Evolutionary conservation across 2,888 invertebrate species (phyloP).

Genomic region (Sycophila texana): DNA sequence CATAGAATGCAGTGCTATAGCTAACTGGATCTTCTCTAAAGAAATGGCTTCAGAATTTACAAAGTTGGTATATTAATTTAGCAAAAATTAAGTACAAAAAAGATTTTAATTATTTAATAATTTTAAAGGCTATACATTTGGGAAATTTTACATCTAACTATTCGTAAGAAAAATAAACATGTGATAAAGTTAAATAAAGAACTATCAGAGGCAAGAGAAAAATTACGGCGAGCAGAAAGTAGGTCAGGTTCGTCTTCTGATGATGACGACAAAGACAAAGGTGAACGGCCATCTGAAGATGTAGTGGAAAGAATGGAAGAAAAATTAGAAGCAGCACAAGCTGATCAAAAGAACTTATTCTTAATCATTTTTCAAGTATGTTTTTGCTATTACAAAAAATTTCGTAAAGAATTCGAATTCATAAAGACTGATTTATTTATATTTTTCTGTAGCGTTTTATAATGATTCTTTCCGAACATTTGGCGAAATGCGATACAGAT

Average conservation of each 20-base stretch:
- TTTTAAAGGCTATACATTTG: conserved; percentile 89
- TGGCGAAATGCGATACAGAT: conserved; percentile 95
- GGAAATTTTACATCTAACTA: conserved; percentile 97
- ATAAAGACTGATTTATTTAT: conserved; percentile 48
- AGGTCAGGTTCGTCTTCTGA: conserved; percentile 88
- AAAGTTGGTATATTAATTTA: conserved; percentile 74
- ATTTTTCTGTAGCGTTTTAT: conserved; percentile 86
- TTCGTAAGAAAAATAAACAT: conserved; percentile 97
- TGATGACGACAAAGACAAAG: conserved; percentile 81
- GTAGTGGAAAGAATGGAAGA: conserved; percentile 97
- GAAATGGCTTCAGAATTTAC: conserved; percentile 95
- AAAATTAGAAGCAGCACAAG: conserved; percentile 93
- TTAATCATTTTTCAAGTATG: conserved; percentile 94
- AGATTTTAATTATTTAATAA: conserved; percentile 27
- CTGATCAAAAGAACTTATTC: conserved; percentile 97
- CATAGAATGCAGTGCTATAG: conserved; percentile 96
- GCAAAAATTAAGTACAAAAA: background rate
- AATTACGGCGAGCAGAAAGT: conserved; percentile 88
- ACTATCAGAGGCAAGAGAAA: conserved; percentile 90
- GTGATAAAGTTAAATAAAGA: conserved; percentile 90
- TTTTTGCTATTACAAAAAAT: conserved; percentile 35
- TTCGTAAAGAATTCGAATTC: conserved; percentile 49
- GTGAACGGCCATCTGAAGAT: conserved; percentile 85
- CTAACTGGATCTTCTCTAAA: conserved; percentile 98
- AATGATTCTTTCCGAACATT: conserved; percentile 97